These are phyloP conservation scores for Drosophila rellima DNA, from an alignment of 2,888 invertebrate species.

Conservation along the genomic window DNA sequence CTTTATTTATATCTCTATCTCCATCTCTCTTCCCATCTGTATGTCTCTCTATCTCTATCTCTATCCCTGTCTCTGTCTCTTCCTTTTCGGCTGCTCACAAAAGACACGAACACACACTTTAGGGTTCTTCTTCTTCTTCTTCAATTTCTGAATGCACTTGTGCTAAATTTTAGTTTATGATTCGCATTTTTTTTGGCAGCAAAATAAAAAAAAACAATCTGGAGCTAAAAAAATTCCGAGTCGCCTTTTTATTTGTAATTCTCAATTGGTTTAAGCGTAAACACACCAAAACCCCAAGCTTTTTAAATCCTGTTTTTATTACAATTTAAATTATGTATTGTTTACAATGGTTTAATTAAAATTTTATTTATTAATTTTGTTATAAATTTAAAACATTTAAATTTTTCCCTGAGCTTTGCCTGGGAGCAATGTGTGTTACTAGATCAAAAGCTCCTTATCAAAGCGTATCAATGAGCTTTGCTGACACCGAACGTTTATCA, in stretches of 20 bases:
- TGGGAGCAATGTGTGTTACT: not conserved
- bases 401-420: too few species aligned
- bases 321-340: too few species aligned
- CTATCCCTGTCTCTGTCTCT: not conserved
- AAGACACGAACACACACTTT: not conserved
- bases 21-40: not conserved
- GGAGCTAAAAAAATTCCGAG: not conserved
- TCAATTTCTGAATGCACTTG: constrained; percentile 2
- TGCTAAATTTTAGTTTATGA: constrained; percentile 14
- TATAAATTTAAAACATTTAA: too few species aligned
- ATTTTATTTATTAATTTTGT: too few species aligned
- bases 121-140: not conserved
- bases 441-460: not conserved
- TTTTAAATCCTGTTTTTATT: too few species aligned
- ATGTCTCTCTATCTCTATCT: not conserved
- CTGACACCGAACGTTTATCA: not conserved
- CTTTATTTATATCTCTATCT: not conserved
- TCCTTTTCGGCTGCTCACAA: not conserved
- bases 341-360: too few species aligned
- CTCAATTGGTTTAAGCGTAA: not conserved
- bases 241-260: constrained; percentile 2
- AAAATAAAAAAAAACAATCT: not conserved
- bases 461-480: not conserved
- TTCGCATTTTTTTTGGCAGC: constrained; percentile 1
- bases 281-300: too few species aligned